phyloP scores from a whole-genome alignment of 2,888 invertebrate genomes.

The Margaritifera margaritifera region DNA sequence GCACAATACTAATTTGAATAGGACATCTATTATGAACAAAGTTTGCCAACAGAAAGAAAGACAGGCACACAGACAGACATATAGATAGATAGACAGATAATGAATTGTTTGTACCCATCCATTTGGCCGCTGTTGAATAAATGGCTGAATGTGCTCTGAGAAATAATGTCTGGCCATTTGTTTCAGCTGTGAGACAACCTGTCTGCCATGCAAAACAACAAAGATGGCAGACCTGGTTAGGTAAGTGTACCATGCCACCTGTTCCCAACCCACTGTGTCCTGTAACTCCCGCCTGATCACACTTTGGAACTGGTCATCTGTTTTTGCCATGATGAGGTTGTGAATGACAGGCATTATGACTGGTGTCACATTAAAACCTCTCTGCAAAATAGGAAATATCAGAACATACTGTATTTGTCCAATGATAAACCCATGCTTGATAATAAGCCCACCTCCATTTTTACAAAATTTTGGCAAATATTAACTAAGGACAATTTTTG shows the following conservation, averaged over 20 bases:
- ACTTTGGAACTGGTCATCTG: conserved; percentile 14
- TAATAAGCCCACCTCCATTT: no score
- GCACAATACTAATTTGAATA: no score
- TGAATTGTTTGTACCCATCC: conserved; percentile 33
- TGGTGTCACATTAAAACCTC: not conserved
- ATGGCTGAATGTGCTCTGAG: conserved; percentile 22
- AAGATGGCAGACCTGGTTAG: conserved; percentile 24
- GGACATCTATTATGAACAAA: no score
- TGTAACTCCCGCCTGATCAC: conserved; percentile 21
- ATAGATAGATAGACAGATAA: no score
- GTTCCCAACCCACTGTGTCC: conserved; percentile 34
- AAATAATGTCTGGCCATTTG: conserved; percentile 21
- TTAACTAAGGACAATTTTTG: no score
- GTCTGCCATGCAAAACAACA: conserved; percentile 14
- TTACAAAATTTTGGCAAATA: no score
- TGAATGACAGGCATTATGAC: conserved; percentile 16
- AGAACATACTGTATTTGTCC: no score
- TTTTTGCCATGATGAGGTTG: conserved; percentile 17
- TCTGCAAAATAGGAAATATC: no score
- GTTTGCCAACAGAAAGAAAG: no score
- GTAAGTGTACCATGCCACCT: conserved; percentile 40
- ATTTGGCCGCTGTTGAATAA: conserved; percentile 27
- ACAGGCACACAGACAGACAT: no score
- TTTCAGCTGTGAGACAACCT: conserved; percentile 11
- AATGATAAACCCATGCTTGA: no score